Evolutionary conservation across 1,140 invertebrate genomes (phyloP), one percentile per base, ranked within the genome.

Genomic region (Drosophila nigromelanica): DNA sequence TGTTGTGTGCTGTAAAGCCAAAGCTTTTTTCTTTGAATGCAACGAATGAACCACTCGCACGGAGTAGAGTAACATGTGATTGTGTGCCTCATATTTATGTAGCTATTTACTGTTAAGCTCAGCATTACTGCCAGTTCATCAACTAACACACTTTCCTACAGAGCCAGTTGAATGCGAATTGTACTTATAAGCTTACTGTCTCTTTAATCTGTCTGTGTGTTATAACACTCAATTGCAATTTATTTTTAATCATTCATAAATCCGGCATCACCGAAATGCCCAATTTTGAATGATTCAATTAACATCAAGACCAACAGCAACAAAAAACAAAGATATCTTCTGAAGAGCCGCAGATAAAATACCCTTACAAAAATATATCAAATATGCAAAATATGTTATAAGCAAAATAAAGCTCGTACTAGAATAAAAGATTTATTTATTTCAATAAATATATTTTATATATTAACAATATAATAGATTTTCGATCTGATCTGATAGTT

Each of bases 21-120:
- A 27, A 64, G 52, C 52, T 55, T 71, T 66, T 47, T 56, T 18
- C 2, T 47, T 74, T 60, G 47, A 67, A 60, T 73, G 63, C 45
- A 64, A 24, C 37, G 33, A 45, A 5, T 27, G 43, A 58, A 51
- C 66, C 47, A 56, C 14, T 39, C 51, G 8, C 14, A 33, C 14
- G 11, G 27, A 35, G 3, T 24, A 24, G 21, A 43, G 5, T 8
- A 27, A 14, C 40, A 35, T 35, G 2, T 21, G 21, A n/a, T n/a
- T 35, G 56, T 56, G 6, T 56, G 27, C 8, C n/a, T n/a, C 37
- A 40, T 5, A 50, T 50, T 24, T 8, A 14, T 51, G 48, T 35
- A 51, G 14, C 4, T 51, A 18, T 51, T 30, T 15, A 39, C 21
- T n/a, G 4, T n/a, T 1, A 54, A 54, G 15, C 51, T 54, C 11